Evolutionary conservation across 1,140 invertebrate species (phyloP).

Genomic region (Bombus pascuorum): DNA sequence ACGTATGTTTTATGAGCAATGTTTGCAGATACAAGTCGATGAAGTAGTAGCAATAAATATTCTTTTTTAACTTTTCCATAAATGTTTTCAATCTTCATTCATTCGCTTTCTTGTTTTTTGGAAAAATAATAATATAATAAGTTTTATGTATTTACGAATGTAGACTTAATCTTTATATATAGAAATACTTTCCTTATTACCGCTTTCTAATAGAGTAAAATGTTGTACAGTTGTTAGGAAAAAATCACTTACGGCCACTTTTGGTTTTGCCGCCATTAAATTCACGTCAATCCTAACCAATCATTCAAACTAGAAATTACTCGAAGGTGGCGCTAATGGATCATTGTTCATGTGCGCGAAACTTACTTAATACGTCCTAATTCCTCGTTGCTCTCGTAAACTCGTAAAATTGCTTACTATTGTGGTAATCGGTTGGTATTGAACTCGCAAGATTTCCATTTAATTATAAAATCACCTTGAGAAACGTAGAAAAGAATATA

Average conservation of each 20-base stretch:
- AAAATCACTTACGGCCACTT: neutral
- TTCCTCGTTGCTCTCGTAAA: neutral
- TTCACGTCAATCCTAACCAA: neutral
- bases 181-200: neutral
- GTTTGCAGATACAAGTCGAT: neutral
- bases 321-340: neutral
- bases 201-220: neutral
- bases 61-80: neutral
- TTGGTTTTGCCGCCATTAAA: neutral
- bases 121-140: neutral
- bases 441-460: conserved; percentile 4
- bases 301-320: conserved; percentile 11
- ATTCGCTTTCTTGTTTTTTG: neutral
- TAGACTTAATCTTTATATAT: neutral
- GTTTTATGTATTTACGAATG: no score
- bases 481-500: conserved; percentile 21
- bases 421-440: conserved; percentile 3
- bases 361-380: neutral
- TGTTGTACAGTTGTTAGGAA: neutral
- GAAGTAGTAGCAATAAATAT: neutral
- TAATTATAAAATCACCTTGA: neutral
- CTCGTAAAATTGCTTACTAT: conserved; percentile 39
- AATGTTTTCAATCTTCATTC: neutral
- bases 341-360: conserved; percentile 22
- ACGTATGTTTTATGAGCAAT: neutral